Evolutionary conservation across 2,888 invertebrate species (phyloP), one percentile per base, ranked within the genome.

Genomic region (Cremastinae sp.): DNA sequence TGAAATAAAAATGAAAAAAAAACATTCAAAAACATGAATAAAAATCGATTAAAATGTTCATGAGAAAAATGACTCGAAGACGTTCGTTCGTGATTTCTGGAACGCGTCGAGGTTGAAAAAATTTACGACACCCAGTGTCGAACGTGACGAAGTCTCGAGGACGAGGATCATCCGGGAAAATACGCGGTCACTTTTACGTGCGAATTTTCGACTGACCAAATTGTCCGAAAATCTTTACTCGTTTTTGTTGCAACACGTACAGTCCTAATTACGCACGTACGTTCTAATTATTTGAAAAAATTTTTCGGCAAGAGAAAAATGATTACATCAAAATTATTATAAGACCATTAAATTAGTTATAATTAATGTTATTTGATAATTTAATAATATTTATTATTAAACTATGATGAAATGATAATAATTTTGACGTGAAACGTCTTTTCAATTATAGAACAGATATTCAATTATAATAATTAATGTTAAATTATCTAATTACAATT

Each of bases 81-180:
- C 37, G n/a, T 35, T 47, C 39, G 12, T 14, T 53, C 28, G 16
- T 16, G 22, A 41, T 16, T 65, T 65, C 51, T 37, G 22, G 41
- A 10, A 14, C 45, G 53, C 8, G n/a, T n/a, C n/a, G n/a, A n/a
- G n/a, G n/a, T 64, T 7, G 43, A n/a, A 35, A 9, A 39, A 28
- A 41, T 47, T 65, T 65, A 53, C 51, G 70, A 68, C 18, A 51
- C 66, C 35, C 47, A 28, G 16, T 35, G 61, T 18, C 45, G 65
- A 43, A 70, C 70, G 75, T 75, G 75, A 22, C 51, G 7, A 5
- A 12, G 37, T 4, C 39, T 51, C 37, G n/a, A 37, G 9, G 0
- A 22, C 58, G 51, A 43, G 75, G 72, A 72, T 75, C 62, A 72
- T 22, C 28, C 39, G 18, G n/a, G 39, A 53, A 28, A 69, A 12